Percentiles rank a stretch among this genome's conserved stretches.
Evolutionary conservation across 2,113 vertebrate genomes (phyloP).

Genomic region (Heterochromis multidens): DNA sequence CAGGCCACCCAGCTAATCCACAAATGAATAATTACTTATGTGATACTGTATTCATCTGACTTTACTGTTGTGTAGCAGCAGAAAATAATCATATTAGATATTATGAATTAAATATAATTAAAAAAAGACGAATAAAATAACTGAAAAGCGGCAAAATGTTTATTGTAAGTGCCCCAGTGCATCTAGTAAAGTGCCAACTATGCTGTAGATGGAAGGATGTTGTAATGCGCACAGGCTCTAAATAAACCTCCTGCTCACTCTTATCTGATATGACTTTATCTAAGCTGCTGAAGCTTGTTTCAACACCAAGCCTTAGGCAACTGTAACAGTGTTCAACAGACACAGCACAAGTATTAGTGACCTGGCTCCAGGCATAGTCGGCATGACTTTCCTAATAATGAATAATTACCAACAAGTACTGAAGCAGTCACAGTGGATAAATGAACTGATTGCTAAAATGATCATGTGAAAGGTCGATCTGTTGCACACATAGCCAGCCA

Average conservation of each 20-base stretch:
- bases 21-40: not conserved
- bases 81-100: not conserved
- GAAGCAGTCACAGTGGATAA: not conserved
- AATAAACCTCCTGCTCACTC: constrained; percentile 31
- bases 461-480: not conserved
- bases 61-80: not conserved
- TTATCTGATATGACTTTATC: constrained; percentile 60
- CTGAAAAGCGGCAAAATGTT: not conserved
- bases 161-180: not conserved
- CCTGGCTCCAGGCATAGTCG: not conserved
- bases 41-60: not conserved
- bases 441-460: not conserved
- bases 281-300: constrained; percentile 45
- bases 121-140: not conserved
- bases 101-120: not conserved
- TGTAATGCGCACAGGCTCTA: not conserved
- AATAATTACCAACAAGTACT: not conserved
- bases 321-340: constrained; percentile 9
- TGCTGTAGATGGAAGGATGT: not conserved
- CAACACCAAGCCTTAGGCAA: constrained; percentile 50
- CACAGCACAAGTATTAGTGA: constrained; percentile 1
- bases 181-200: not conserved
- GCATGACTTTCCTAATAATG: not conserved
- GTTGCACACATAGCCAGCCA: not conserved
- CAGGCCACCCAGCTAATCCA: constrained; percentile 63